Conservation (phyloP, 2,888 invertebrate species). For the Limenitis camilla region DNA sequence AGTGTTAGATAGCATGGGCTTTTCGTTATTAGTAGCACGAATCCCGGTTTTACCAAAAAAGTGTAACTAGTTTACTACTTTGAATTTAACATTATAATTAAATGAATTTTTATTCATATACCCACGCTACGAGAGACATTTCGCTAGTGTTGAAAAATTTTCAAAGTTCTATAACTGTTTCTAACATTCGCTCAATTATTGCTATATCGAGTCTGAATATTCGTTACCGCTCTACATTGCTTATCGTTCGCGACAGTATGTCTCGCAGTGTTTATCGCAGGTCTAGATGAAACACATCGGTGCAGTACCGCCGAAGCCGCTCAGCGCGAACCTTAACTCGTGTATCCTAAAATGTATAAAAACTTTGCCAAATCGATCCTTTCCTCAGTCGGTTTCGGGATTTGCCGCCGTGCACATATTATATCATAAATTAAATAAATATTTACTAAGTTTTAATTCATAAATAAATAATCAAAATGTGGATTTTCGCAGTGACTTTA, state of each 20-base stretch:
- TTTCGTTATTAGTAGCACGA: too few relatives aligned
- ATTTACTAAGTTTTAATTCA: background rate
- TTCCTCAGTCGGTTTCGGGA: conserved; percentile 36
- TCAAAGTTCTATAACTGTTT: too few relatives aligned
- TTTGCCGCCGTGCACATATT: conserved; percentile 34
- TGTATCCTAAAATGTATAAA: conserved; percentile 48
- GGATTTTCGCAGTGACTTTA: conserved; percentile 35
- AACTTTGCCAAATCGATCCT: conserved; percentile 30
- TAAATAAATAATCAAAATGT: conserved; percentile 29
- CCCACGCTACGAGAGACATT: too few relatives aligned
- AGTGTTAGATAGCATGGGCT: too few relatives aligned
- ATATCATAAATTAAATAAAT: background rate
- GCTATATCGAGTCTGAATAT: too few relatives aligned
- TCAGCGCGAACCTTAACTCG: conserved; percentile 8
- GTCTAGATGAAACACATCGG: conserved; percentile 10
- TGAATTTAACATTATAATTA: too few relatives aligned
- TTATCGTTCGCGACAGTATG: conserved; percentile 6
- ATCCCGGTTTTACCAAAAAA: too few relatives aligned
- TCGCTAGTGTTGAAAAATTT: too few relatives aligned
- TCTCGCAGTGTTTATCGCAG: conserved; percentile 14
- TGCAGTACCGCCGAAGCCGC: conserved; percentile 20
- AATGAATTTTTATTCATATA: too few relatives aligned
- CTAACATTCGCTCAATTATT: too few relatives aligned
- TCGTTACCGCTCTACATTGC: too few relatives aligned
- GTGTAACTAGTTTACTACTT: too few relatives aligned